phyloP scores from a whole-genome alignment of 2,888 invertebrate species.

The Syrista parreyssii region DNA sequence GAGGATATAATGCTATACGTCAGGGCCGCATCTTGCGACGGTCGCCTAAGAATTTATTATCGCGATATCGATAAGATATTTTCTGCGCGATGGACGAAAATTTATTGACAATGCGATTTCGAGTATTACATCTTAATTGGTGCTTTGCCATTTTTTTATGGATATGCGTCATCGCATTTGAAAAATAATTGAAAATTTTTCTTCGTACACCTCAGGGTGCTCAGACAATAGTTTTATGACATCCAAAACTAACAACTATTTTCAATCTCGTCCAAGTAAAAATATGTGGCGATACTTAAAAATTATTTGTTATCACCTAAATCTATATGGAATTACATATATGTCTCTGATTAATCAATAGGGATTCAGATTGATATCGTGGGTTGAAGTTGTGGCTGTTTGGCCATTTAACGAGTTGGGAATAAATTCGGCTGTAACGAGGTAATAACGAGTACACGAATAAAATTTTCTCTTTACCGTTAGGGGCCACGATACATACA shows the following conservation, averaged over 20 bases:
- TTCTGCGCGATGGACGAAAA: not conserved
- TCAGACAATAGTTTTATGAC: not conserved
- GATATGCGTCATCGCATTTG: not conserved
- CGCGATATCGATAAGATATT: not conserved
- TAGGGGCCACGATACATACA: not conserved
- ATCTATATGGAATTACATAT: not conserved
- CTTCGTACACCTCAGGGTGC: not conserved
- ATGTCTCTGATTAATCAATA: not conserved
- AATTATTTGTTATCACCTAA: not conserved
- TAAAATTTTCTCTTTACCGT: conserved; percentile 6
- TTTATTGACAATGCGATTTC: not conserved
- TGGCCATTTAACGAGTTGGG: not conserved
- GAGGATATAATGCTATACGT: not conserved
- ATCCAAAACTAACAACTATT: not conserved
- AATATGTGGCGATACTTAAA: not conserved
- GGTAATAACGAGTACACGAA: not conserved
- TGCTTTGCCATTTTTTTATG: not conserved
- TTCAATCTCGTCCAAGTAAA: not conserved
- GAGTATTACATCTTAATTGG: not conserved
- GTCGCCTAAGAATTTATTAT: not conserved
- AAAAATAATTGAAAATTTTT: not conserved
- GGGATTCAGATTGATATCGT: not conserved
- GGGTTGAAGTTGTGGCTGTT: not conserved
- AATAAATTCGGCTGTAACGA: not conserved
- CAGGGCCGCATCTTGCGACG: not conserved